These are phyloP conservation scores for Rhamnusium bicolor DNA, from an alignment of 2,888 invertebrate species.

Conservation along the genomic window DNA sequence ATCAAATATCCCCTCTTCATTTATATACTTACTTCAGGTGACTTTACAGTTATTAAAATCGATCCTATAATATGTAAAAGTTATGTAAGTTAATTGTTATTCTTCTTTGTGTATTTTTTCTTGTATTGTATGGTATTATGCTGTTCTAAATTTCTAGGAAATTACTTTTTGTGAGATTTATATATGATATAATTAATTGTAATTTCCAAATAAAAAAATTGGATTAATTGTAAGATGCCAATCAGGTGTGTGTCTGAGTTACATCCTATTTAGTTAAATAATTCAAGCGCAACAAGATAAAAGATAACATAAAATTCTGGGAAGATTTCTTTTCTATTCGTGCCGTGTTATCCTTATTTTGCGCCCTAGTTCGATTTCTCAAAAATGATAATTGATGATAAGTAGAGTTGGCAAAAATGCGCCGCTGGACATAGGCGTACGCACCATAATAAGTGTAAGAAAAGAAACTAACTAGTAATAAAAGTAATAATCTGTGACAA, in stretches of 20 bases:
- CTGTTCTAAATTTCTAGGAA: slow-evolving; percentile 14
- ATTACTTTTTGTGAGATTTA: not conserved
- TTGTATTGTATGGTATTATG: not conserved
- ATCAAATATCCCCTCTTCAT: not conserved
- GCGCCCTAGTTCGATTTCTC: too few species aligned
- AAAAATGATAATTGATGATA: too few species aligned
- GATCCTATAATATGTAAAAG: slow-evolving; percentile 14
- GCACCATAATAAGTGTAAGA: too few species aligned
- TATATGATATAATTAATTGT: not conserved
- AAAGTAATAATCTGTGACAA: too few species aligned
- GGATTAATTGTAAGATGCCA: not conserved
- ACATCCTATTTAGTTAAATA: not conserved
- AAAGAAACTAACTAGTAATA: too few species aligned
- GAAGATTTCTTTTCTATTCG: not conserved
- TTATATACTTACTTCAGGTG: slow-evolving; percentile 19
- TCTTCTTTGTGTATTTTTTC: slow-evolving; percentile 11
- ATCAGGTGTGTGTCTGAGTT: not conserved
- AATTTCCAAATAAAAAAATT: slow-evolving; percentile 20
- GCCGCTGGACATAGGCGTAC: too few species aligned
- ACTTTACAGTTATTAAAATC: slow-evolving; percentile 23
- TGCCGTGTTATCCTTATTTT: too few species aligned
- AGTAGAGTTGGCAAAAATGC: too few species aligned
- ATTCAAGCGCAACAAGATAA: not conserved
- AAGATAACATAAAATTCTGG: not conserved
- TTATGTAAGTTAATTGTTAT: slow-evolving; percentile 21